Evolutionary conservation across 1,140 invertebrate species (phyloP).

Genomic region (Pseudomyrmex cubaensis): DNA sequence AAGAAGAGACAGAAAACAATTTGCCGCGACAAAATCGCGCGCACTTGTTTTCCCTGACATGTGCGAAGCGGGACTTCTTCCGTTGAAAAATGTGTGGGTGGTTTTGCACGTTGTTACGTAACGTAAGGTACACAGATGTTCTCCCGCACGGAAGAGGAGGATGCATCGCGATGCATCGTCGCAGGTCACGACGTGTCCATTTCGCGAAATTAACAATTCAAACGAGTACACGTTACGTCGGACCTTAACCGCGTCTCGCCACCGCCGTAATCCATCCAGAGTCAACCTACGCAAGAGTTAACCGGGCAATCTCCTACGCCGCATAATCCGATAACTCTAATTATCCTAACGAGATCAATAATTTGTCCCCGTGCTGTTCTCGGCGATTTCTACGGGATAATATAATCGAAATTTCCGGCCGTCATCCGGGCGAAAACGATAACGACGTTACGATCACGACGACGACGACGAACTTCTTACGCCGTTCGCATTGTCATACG

Average conservation of each 20-base stretch:
- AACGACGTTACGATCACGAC: background rate
- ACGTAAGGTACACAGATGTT: slow-evolving; percentile 4
- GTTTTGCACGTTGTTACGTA: background rate
- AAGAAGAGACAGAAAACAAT: background rate
- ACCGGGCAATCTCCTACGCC: slow-evolving; percentile 76
- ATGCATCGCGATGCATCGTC: background rate
- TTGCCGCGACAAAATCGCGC: background rate
- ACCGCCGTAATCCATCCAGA: slow-evolving; percentile 71
- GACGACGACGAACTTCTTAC: background rate
- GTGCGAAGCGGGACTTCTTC: background rate
- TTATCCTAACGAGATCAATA: slow-evolving; percentile 80
- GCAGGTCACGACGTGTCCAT: background rate
- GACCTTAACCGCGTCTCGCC: background rate
- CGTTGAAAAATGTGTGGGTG: slow-evolving; percentile 32
- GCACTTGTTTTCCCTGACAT: slow-evolving; percentile 29
- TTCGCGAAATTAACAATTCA: slow-evolving; percentile 64
- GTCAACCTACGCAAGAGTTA: slow-evolving; percentile 73
- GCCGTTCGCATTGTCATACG: background rate
- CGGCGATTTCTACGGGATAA: background rate
- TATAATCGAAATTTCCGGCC: slow-evolving; percentile 62
- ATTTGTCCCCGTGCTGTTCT: slow-evolving; percentile 67
- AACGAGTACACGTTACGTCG: background rate
- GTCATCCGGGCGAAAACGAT: background rate
- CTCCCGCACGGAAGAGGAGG: background rate
- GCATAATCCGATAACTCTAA: slow-evolving; percentile 80